Base-by-base conservation (phyloP, 1,140 invertebrate species). In the Andricus grossulariae region DNA sequence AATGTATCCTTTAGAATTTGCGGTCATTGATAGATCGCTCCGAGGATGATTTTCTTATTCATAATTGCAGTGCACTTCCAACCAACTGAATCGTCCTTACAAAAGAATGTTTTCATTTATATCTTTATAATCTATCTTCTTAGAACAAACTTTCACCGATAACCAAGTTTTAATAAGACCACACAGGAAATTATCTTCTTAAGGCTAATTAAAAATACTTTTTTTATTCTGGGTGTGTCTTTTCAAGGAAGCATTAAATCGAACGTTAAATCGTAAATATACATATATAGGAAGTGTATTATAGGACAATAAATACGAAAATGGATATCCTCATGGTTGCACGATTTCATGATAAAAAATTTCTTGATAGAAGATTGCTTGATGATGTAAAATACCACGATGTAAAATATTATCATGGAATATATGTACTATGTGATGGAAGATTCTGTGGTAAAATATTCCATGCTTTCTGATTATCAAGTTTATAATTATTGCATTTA, bases 401-500 rank as follows among this genome's bases (percentile, higher is more conserved):
- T 66, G 13, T 39, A 66, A 39, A 66, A 25, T n/a, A 66, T 66
- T 66, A 66, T 16, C 12, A 39, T 16, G 25, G 57, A 66, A 66
- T 66, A 25, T 16, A 66, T 32, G 25, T 32, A 32, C 57, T 12
- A 66, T 66, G 57, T 39, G 3, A 25, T 16, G 2, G 57, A 12
- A 39, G 21, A 66, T 25, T 66, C 15, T 25, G 39, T 13, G 7
- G 11, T 60, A 60, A 60, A 25, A 60, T 18, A 60, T 60, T 15
- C 4, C 25, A n/a, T 66, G 13, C 60, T n/a, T 32, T 39, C 19
- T 25, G 57, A 60, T 60, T 32, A 60, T 60, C 3, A 2, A 60
- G 57, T 21, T 66, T 15, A 49, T 73, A 73, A 77, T 77, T 60
- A 57, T 52, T 13, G 32, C 55, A 77, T 73, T 77, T 73, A 73